Percentiles rank a stretch among this genome's conserved stretches.
Conservation (phyloP, 2,113 vertebrate species). For the Rostratula benghalensis region DNA sequence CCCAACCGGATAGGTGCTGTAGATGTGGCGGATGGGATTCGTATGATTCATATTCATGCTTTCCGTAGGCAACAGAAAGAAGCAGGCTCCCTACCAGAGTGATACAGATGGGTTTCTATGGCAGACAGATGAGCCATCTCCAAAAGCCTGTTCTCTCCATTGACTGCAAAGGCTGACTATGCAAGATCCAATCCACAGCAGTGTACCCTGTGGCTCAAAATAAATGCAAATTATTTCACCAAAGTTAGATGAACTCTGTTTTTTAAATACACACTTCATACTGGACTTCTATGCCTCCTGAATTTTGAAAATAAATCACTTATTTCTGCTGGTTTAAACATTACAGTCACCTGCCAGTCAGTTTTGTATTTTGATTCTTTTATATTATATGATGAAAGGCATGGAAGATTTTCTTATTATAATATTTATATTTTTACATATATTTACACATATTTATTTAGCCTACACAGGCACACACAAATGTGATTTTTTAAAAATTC, state of each 20-base stretch:
- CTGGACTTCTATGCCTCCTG: background rate
- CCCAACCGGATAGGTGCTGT: background rate
- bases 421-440: background rate
- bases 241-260: background rate
- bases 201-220: background rate
- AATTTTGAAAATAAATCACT: slow-evolving; percentile 1
- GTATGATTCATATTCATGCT: slow-evolving; percentile 3
- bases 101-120: slow-evolving; percentile 53
- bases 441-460: slow-evolving; percentile 16
- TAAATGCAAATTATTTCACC: background rate
- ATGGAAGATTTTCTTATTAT: background rate
- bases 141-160: slow-evolving; percentile 11
- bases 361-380: slow-evolving; percentile 4
- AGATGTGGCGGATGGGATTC: background rate
- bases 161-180: slow-evolving; percentile 4
- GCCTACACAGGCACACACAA: background rate
- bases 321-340: background rate
- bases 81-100: background rate
- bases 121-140: slow-evolving; percentile 47
- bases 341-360: background rate
- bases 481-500: background rate
- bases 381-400: background rate
- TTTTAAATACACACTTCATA: background rate
- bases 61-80: background rate
- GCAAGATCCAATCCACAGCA: background rate